Percentiles rank a stretch among this genome's conserved stretches.
Evolutionary conservation across 2,113 vertebrate species (phyloP).

Genomic region (Callospermophilus lateralis): DNA sequence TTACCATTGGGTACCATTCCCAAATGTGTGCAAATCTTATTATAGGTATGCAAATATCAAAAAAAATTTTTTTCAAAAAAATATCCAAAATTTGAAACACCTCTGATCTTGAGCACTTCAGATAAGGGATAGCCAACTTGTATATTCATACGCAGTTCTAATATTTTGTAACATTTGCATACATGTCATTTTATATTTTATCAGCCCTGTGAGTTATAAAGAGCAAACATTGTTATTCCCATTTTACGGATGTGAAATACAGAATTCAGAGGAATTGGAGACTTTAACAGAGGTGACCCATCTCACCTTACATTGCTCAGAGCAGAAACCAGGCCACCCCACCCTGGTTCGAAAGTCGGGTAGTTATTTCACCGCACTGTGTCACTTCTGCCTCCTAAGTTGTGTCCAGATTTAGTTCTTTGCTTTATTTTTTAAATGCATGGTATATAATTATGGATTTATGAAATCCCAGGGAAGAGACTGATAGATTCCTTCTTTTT

Average conservation of each 20-base stretch:
- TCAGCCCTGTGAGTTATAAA: background rate
- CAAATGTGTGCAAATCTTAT: background rate
- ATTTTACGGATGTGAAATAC: background rate
- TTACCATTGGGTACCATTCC: background rate
- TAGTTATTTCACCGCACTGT: background rate
- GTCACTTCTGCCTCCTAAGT: background rate
- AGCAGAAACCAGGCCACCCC: background rate
- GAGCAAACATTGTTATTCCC: background rate
- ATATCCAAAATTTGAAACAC: background rate
- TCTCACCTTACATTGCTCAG: background rate
- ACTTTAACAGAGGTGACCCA: background rate
- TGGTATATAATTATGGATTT: slow-evolving; percentile 67
- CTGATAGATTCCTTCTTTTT: slow-evolving; percentile 65
- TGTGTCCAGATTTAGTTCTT: background rate
- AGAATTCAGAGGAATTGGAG: background rate
- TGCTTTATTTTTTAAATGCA: slow-evolving; percentile 9
- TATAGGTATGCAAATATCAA: background rate
- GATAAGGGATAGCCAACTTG: too few species aligned
- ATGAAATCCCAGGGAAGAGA: slow-evolving; percentile 69
- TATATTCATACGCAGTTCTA: background rate
- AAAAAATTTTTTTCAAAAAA: background rate
- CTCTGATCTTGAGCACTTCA: background rate
- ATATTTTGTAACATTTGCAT: background rate
- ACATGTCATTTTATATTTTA: background rate
- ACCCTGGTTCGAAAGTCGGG: background rate